phyloP scores from a whole-genome alignment of 2,888 invertebrate genomes.

The Carcina quercana region DNA sequence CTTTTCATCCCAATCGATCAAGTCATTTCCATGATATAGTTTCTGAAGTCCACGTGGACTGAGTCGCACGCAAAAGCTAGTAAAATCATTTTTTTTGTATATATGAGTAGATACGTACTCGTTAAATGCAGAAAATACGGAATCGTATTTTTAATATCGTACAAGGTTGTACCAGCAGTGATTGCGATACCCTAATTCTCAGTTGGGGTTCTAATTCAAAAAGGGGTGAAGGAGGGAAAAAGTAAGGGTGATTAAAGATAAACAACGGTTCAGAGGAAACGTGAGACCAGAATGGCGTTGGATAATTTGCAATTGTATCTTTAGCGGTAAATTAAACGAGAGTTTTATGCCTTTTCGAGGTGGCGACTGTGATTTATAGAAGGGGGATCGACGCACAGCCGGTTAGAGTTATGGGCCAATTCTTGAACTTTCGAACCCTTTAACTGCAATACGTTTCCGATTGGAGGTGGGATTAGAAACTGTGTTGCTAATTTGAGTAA shows the following conservation, averaged over 20 bases:
- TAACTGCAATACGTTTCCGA: constrained; percentile 12
- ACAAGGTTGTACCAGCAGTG: constrained; percentile 36
- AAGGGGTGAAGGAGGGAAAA: constrained; percentile 54
- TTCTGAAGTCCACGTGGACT: no score
- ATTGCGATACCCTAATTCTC: constrained; percentile 58
- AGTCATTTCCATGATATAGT: no score
- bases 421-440: constrained; percentile 19
- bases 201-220: constrained; percentile 21
- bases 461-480: constrained; percentile 8
- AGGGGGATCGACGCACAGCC: constrained; percentile 17
- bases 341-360: constrained; percentile 39
- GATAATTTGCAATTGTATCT: constrained; percentile 64
- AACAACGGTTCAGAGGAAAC: constrained; percentile 50
- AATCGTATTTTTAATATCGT: no score
- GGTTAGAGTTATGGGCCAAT: constrained; percentile 26
- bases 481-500: constrained; percentile 15
- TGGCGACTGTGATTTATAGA: constrained; percentile 36
- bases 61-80: no score
- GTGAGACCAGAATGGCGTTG: constrained; percentile 35
- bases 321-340: constrained; percentile 47
- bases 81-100: no score
- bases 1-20: no score
- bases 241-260: constrained; percentile 69
- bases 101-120: no score
- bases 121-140: no score